Base-by-base conservation (phyloP, 2,888 invertebrate species). In the Tortricodes alternella region DNA sequence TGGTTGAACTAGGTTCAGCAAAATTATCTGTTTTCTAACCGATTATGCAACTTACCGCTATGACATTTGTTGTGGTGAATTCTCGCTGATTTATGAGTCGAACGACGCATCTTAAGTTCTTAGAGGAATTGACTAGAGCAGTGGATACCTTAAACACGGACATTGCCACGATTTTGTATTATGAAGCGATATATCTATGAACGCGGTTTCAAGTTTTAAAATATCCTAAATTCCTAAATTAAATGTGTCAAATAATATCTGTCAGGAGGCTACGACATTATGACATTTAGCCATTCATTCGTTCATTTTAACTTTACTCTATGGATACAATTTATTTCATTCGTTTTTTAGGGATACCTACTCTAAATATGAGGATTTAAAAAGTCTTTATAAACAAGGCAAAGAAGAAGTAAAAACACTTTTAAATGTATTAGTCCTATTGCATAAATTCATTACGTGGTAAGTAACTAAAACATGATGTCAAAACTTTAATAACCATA, bases 31-130 rank as follows among this genome's bases (percentile, higher is more conserved):
- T n/a, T n/a, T n/a, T n/a, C n/a, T n/a, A n/a, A 51, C 9, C 41
- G 74, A 74, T 89, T 89, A 89, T 87, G 89, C 89, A 90, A 89
- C 89, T 88, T 86, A 90, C 90, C 81, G 80, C 72, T 58, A 65
- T 67, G 69, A 80, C 83, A 77, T 76, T 78, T 66, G 87, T 80
- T 19, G 89, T 89, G 2, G 83, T 80, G 60, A 89, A 76, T 63
- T 81, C 75, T 55, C 76, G 67, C 63, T 83, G 81, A 55, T 86
- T 68, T 41, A 81, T 68, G n/a, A 83, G 65, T 15, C 73, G 73
- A 18, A 85, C 74, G 16, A 83, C 71, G 53, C 79, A 78, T 56
- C 84, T 74, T 13, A 80, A 65, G 60, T 85, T 87, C 61, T 76
- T 85, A 0, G 85, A 77, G 1, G 80, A 72, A 46, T 75, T 80